Evolutionary conservation across 2,888 invertebrate genomes (phyloP).

Genomic region (Lydus trimaculatus): DNA sequence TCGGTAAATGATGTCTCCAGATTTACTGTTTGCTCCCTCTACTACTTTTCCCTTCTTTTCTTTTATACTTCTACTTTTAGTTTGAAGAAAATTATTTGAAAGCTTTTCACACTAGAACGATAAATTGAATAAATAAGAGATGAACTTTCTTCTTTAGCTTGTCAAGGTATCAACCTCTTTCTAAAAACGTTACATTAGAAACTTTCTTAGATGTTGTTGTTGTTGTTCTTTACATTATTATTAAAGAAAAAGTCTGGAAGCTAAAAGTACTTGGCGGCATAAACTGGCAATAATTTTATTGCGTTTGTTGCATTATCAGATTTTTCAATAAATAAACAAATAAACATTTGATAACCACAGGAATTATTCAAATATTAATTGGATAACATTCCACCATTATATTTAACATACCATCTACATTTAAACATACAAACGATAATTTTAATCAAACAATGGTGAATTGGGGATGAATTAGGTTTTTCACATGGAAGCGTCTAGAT

Average conservation of each 20-base stretch:
- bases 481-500: too few species aligned
- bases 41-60: not conserved
- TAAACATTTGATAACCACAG: not conserved
- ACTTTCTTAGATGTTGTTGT: not conserved
- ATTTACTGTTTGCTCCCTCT: not conserved
- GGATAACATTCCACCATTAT: not conserved
- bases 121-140: not conserved
- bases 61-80: not conserved
- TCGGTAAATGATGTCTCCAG: slow-evolving; percentile 1
- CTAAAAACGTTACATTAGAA: too few species aligned
- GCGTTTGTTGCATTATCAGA: not conserved
- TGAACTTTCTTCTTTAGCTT: not conserved
- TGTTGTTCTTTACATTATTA: not conserved
- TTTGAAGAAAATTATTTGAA: not conserved
- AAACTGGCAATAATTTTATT: too few species aligned
- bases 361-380: not conserved
- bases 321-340: not conserved
- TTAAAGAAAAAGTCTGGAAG: too few species aligned
- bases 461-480: not conserved
- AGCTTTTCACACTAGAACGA: not conserved
- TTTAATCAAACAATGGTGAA: not conserved
- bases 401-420: not conserved
- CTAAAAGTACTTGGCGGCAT: too few species aligned
- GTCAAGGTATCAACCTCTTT: not conserved
- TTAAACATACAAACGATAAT: not conserved